Evolutionary conservation across 2,113 vertebrate genomes (phyloP), one percentile per base, ranked within the genome.

Genomic region (Psilopsiagon aurifrons): DNA sequence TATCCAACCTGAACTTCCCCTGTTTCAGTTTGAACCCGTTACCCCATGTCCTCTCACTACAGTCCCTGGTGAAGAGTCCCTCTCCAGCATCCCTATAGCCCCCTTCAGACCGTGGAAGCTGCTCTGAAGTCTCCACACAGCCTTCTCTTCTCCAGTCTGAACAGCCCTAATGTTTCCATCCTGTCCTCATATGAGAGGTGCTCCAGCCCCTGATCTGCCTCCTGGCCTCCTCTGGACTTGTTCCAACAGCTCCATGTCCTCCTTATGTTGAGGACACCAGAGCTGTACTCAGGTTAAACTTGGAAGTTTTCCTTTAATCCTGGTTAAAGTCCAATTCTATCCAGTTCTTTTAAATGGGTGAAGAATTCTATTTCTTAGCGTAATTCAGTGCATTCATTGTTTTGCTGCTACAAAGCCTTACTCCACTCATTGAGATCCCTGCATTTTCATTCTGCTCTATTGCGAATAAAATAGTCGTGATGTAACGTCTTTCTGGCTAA

Each of bases 401-500:
- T 95, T 91, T 79, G 93, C 77, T 92, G 84, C 57, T 43, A 14
- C 4, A 46, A 85, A 90, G 41, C 67, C 95, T 94, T 62, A n/a
- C 91, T 95, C 92, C 88, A 39, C 86, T 76, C 77, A 55, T 4
- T 15, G 68, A 76, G 55, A 68, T 43, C 25, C 94, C 17, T 59
- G 76, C 7, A 0, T 86, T 97, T 95, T 91, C 94, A 77, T 79
- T 59, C 94, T 43, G 83, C 33, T 73, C 62, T 52, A 7, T 71
- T 69, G 92, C 74, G 93, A 82, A 97, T 92, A 63, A 97, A 97
- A 94, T 37, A 77, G 62, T 83, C 47, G 76, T 28, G 31, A 51
- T 94, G 95, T 83, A 97, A 95, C 96, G 94, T 97, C 86, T 88
- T 60, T 51, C 77, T 90, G n/a, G 13, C 94, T 98, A 97, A 95